Base-by-base conservation (phyloP, 2,888 invertebrate species). In the Dynastes grantii region DNA sequence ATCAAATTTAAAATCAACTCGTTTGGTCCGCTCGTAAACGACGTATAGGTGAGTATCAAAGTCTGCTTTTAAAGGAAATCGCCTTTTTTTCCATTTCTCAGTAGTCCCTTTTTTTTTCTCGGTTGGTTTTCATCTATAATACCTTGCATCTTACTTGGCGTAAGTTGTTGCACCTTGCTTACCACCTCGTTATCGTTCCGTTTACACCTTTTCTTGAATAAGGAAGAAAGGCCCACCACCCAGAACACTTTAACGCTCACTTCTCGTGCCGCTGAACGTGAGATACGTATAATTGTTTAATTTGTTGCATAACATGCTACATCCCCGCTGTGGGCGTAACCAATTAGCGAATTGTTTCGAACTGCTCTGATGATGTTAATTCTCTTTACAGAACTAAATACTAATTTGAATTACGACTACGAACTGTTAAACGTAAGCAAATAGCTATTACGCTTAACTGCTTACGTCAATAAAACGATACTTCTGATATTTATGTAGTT, bases 201-300 rank as follows among this genome's bases (percentile, higher is more conserved):
- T 67, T 67, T n/a, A n/a, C n/a, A n/a, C n/a, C n/a, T n/a, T 8
- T 45, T 49, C 40, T 22, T 45, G 45, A 16, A 27, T n/a, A 65
- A 40, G 45, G 65, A 67, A 45, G 64, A 64, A 64, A 13, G 64
- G 16, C 16, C n/a, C 16, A n/a, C n/a, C n/a, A n/a, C 37, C 29
- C 37, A 13, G 29, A 11, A 29, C 63, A 5, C 27, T 51, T 51
- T 58, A 40, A 9, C 22, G 73, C 40, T 58, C 40, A 9, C 22
- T 55, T 73, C 58, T 58, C 16, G 40, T 58, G 58, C 22, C 11
- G 51, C 58, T 73, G 37, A 71, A 71, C 13, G 71, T 71, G 53
- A 53, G 55, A 32, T 71, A 71, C 55, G 53, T 32, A 37, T 53
- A 71, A 71, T 71, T 37, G 55, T 55, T 71, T 71, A 71, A 71